phyloP scores from a whole-genome alignment of 2,113 vertebrate species.

The Neomonachus schauinslandi region DNA sequence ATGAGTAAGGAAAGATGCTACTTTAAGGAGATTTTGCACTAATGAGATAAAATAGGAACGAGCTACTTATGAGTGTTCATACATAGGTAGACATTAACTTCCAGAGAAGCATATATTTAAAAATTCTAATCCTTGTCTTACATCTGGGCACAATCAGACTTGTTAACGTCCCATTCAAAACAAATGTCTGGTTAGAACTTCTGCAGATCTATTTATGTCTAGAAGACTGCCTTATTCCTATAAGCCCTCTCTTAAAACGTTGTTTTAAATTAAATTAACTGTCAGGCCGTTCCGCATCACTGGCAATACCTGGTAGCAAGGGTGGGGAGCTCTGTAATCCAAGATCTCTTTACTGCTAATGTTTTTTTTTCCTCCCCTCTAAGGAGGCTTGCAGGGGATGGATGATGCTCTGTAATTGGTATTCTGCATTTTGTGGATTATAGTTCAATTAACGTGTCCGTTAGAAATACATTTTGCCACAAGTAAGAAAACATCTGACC shows the following conservation, averaged over 20 bases:
- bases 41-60: background rate
- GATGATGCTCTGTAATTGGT: background rate
- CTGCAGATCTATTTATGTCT: background rate
- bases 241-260: background rate
- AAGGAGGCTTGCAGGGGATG: background rate
- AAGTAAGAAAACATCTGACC: background rate
- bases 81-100: background rate
- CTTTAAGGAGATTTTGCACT: conserved; percentile 1
- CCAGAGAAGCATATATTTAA: conserved; percentile 20
- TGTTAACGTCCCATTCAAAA: conserved; percentile 23
- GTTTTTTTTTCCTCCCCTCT: background rate
- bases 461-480: conserved; percentile 12
- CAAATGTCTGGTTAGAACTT: background rate
- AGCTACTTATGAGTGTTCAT: background rate
- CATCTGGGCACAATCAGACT: conserved; percentile 22
- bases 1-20: background rate
- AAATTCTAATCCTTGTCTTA: background rate
- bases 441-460: background rate
- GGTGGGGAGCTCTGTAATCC: background rate
- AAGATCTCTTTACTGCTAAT: background rate
- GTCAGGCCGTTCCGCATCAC: background rate
- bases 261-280: conserved; percentile 28
- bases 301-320: background rate
- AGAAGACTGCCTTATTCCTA: background rate
- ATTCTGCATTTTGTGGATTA: background rate